Conservation (phyloP, 2,113 vertebrate species). For the Rattus rattus region DNA sequence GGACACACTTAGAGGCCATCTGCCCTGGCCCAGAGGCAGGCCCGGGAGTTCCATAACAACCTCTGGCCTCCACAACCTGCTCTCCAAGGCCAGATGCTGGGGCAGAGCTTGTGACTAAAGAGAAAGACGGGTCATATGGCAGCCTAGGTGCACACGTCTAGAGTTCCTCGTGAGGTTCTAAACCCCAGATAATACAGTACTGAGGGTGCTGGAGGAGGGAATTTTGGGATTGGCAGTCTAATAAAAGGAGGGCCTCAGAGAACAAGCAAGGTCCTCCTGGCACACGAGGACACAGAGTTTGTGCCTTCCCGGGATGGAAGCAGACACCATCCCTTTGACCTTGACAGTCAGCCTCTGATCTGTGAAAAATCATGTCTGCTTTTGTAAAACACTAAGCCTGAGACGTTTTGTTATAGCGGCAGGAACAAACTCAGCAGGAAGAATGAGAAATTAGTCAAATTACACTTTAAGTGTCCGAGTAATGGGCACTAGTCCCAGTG, state of each 20-base stretch:
- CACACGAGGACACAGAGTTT: neutral
- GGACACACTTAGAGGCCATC: neutral
- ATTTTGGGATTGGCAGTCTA: neutral
- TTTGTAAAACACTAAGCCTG: neutral
- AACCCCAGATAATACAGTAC: no score
- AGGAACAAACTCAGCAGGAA: neutral
- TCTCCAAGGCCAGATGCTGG: fast-evolving
- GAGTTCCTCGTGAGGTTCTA: neutral
- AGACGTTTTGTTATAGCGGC: neutral
- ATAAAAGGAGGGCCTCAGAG: neutral
- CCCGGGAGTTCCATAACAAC: fast-evolving
- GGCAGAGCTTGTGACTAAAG: neutral
- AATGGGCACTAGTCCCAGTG: neutral
- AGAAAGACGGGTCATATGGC: neutral
- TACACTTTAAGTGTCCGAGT: fast-evolving
- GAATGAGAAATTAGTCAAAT: neutral
- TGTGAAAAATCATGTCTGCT: neutral
- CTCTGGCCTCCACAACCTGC: neutral
- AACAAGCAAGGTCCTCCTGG: neutral
- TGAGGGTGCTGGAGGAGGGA: neutral
- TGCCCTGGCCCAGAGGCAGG: neutral
- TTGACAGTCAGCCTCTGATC: neutral
- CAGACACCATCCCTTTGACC: neutral
- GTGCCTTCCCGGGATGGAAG: neutral
- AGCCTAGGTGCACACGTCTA: neutral